These are phyloP conservation scores for Monarcha castaneiventris DNA, from an alignment of 2,113 vertebrate species.

Conservation along the genomic window DNA sequence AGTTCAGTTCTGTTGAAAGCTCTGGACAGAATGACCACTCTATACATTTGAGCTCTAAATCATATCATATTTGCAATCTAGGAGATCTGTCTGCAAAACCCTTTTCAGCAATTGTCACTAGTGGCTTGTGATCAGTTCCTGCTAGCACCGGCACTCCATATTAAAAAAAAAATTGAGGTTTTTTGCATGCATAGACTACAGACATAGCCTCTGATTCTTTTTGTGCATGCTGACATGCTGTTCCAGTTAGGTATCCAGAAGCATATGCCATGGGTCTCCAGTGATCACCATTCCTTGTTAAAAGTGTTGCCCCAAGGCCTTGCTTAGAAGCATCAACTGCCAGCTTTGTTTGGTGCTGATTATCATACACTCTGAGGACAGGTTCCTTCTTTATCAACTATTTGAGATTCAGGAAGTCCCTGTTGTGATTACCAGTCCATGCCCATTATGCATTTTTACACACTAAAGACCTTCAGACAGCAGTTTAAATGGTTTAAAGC, in stretches of 20 bases:
- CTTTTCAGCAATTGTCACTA: not conserved
- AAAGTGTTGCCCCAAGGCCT: slow-evolving; percentile 65
- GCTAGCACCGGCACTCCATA: not conserved
- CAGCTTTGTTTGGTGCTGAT: slow-evolving; percentile 61
- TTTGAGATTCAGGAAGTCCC: slow-evolving; percentile 61
- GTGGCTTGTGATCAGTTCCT: not conserved
- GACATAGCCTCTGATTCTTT: not conserved
- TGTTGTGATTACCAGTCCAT: slow-evolving; percentile 41
- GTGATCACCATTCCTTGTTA: slow-evolving; percentile 56
- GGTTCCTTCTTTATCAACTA: slow-evolving; percentile 45
- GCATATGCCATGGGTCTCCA: slow-evolving; percentile 51
- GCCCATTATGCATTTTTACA: slow-evolving; percentile 47
- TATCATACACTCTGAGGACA: slow-evolving; percentile 53
- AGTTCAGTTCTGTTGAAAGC: not conserved
- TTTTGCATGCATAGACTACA: not conserved
- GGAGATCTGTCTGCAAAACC: not conserved
- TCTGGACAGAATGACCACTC: not conserved
- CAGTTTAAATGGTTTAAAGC: slow-evolving; percentile 27
- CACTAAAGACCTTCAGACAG: slow-evolving; percentile 35
- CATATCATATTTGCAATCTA: not conserved
- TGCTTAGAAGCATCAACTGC: slow-evolving; percentile 50
- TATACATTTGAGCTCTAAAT: not conserved
- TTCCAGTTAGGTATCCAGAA: slow-evolving; percentile 49
- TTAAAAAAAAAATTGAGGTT: not conserved
- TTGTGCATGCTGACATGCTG: slow-evolving; percentile 34